These are phyloP conservation scores for Laticauda laticaudata DNA, from an alignment of 2,113 vertebrate species.

Conservation along the genomic window DNA sequence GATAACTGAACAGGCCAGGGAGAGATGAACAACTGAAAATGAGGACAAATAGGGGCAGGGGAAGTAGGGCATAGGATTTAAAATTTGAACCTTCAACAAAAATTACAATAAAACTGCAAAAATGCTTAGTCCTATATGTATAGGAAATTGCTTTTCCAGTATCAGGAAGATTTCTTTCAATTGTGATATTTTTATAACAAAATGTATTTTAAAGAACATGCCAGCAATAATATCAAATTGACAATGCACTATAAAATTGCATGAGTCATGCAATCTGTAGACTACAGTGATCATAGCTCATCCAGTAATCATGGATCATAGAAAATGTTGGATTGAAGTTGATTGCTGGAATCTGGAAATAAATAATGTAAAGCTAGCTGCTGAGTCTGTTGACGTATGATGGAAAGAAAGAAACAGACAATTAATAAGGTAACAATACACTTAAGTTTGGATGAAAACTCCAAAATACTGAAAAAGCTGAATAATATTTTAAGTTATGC, in stretches of 20 bases:
- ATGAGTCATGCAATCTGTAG: neutral
- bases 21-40: neutral
- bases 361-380: neutral
- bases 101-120: neutral
- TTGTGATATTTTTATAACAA: neutral
- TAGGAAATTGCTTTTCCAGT: neutral
- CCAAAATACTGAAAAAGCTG: neutral
- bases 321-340: neutral
- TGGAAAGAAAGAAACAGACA: neutral
- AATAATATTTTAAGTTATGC: neutral
- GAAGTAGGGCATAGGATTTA: neutral
- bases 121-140: neutral
- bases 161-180: neutral
- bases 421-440: neutral
- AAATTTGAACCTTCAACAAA: neutral
- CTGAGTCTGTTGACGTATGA: neutral
- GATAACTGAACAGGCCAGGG: neutral
- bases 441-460: neutral
- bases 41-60: neutral
- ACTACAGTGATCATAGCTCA: neutral
- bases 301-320: neutral
- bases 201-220: neutral
- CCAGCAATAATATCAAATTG: neutral
- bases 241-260: neutral
- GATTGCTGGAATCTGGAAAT: neutral